Evolutionary conservation across 2,888 invertebrate species (phyloP).

Genomic region (Hydrotaea diabolus): DNA sequence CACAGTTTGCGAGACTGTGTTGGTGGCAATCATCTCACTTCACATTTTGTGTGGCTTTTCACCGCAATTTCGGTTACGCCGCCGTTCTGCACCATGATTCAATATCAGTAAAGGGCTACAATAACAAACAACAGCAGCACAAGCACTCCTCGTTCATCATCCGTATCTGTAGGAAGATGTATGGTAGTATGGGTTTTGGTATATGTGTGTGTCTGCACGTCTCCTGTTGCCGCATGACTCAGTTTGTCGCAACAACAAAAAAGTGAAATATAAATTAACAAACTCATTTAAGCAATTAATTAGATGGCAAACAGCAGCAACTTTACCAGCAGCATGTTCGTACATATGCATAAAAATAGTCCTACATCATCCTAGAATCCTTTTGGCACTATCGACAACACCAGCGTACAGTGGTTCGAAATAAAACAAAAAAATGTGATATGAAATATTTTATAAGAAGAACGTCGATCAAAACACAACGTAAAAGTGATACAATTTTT

Average conservation of each 20-base stretch:
- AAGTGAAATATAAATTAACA: conserved; percentile 40
- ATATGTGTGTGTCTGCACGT: too few species aligned
- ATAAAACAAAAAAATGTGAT: too few species aligned
- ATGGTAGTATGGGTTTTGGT: too few species aligned
- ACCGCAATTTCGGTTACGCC: conserved; percentile 48
- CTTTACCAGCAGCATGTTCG: conserved; percentile 23
- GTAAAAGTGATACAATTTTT: too few species aligned
- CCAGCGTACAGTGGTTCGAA: too few species aligned
- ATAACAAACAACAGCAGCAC: too few species aligned
- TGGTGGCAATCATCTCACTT: background rate
- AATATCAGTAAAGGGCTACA: conserved; percentile 8
- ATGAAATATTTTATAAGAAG: too few species aligned
- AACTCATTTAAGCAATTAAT: conserved; percentile 52
- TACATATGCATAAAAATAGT: background rate
- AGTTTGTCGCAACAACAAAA: conserved; percentile 23
- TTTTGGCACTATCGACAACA: background rate
- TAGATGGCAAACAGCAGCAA: conserved; percentile 29
- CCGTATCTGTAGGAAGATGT: background rate
- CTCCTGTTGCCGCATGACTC: background rate
- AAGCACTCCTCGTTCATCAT: conserved; percentile 22
- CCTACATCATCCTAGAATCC: background rate
- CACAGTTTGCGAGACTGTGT: background rate
- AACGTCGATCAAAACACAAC: too few species aligned
- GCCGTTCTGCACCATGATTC: conserved; percentile 39
- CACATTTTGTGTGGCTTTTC: conserved; percentile 45